Percentiles rank a stretch among this genome's conserved stretches.
Evolutionary conservation across 1,140 invertebrate species (phyloP).

Genomic region (Drosophila arawakana): DNA sequence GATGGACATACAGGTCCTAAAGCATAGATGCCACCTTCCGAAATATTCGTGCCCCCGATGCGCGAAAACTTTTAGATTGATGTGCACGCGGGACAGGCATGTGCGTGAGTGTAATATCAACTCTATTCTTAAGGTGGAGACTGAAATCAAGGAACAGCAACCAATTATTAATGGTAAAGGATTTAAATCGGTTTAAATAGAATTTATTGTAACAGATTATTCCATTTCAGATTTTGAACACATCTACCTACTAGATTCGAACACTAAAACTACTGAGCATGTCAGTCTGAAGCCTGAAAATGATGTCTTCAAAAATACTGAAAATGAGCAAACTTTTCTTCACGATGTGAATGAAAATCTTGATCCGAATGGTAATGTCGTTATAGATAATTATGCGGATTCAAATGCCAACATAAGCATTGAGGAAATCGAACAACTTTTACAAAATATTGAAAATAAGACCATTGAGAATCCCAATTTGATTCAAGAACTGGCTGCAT

Average conservation of each 20-base stretch:
- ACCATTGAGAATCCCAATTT: constrained; percentile 18
- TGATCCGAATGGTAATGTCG: background rate
- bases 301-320: no score
- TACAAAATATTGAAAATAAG: constrained; percentile 35
- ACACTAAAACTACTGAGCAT: no score
- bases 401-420: constrained; percentile 12
- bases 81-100: constrained; percentile 6
- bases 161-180: no score
- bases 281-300: no score
- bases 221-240: no score
- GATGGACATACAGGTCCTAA: constrained; percentile 5
- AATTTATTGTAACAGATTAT: no score
- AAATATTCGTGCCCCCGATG: background rate
- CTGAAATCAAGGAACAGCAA: no score
- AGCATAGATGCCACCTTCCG: background rate
- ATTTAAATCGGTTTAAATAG: no score
- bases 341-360: background rate
- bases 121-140: no score
- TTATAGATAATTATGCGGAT: background rate
- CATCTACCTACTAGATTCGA: no score
- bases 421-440: constrained; percentile 40
- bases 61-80: background rate
- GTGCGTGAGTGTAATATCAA: background rate
- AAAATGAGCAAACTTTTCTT: no score
- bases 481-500: constrained; percentile 15